Base-by-base conservation (phyloP, 2,113 vertebrate species). In the Capreolus pygargus region DNA sequence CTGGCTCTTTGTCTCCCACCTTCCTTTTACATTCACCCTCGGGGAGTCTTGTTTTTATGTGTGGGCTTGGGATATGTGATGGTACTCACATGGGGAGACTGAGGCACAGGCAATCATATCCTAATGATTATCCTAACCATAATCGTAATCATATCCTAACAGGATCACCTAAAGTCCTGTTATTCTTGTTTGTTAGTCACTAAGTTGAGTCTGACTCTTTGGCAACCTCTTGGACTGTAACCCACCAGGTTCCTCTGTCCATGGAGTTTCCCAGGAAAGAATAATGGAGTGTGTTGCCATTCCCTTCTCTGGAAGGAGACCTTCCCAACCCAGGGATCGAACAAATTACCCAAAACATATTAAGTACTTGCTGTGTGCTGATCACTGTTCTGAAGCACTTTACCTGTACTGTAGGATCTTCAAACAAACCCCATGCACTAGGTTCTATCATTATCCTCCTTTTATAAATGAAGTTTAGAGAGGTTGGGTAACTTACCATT, bases 391-490 rank as follows among this genome's bases (percentile, higher is more conserved):
- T 67, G 67, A 88, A 93, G 47, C 36, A 92, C 27, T 43, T 86
- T 43, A 50, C 64, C 28, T 86, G 36, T 55, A 33, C 78, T 95
- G 78, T 61, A 58, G 60, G 45, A 25, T 89, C 60, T 17, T 86
- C 30, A n/a, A 79, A 94, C 47, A 13, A 36, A 36, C 36, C 82
- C 76, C 82, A 52, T 28, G 43, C 4, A 1, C 21, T 70, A 76
- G 86, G 45, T 93, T 50, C 70, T 79, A 54, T 96, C 91, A 91
- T 81, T 93, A 95, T 78, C 50, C 33, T 92, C 50, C 78, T 85
- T 93, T 95, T 95, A 67, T 78, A 97, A 70, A 61, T 90, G 67
- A 97, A 93, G 85, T 39, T 87, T 70, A 82, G 92, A 96, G 94
- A 88, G 58, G 43, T 47, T 96, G 60, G 30, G 19, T 96, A 58